Evolutionary conservation across 1,140 invertebrate genomes (phyloP), one percentile per base, ranked within the genome.

Genomic region (Saccostrea cuccullata): DNA sequence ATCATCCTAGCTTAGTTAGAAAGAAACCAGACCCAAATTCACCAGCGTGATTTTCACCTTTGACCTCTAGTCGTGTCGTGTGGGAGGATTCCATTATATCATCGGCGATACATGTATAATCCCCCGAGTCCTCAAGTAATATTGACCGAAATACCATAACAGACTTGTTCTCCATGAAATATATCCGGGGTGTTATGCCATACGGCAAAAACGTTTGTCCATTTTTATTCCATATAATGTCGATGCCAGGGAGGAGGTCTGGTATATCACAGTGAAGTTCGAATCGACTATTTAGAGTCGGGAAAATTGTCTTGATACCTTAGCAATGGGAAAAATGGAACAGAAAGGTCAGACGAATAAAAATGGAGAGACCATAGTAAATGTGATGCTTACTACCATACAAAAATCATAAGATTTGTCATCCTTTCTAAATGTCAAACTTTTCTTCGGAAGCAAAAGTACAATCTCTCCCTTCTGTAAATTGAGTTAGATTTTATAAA

Each of bases 41-140:
- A 15, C 12, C 70, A 77, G 26, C 70, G 23, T 77, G 26, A 26
- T 23, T 77, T 77, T 77, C 70, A 77, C 70, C 70, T 77, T 77
- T 30, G 26, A 77, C 70, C 13, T 36, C 11, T 11, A 77, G 70
- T 13, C 70, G 9, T 30, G 70, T 77, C 30, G 70, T 77, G 3
- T 77, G 70, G 26, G 70, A 77, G 6, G 70, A 2, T 30, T 77
- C 70, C 15, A 8, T 30, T 30, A 77, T 30, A 30, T 77, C 26
- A 77, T 77, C 70, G 23, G 70, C 70, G 26, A 77, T 77, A 77
- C 70, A 77, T 77, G 70, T 77, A 77, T 77, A 77, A 40, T 77
- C 70, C 30, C 70, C 70, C 26, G 11, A 12, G 26, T 77, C 70
- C 12, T 36, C 26, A 36, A 11, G 70, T 26, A 77, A 77, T 77